Base-by-base conservation (phyloP, 2,797 vertebrate genomes). In the Amphiprion clarkii region DNA sequence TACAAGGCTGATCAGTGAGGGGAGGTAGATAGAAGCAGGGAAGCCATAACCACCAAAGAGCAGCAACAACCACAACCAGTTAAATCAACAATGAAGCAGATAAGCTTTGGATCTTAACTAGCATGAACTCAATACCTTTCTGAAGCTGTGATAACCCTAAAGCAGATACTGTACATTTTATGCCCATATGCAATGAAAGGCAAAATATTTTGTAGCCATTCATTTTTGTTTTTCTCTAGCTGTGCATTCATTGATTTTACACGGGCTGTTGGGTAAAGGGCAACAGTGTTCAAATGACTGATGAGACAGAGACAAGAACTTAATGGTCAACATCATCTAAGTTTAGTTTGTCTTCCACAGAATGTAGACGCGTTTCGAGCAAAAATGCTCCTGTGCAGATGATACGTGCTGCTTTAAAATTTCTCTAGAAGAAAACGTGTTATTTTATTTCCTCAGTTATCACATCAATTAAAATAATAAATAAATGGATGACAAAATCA, bases 131-230 rank as follows among this genome's bases (percentile, higher is more conserved):
- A 92, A 86, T 93, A 95, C 92, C 83, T 94, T 96, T 94, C 92
- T 92, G 93, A 96, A 96, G 96, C 96, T 97, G 96, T 97, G 96
- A 97, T 95, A 94, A 95, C 89, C 78, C n/a, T 60, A 57, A 76
- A 65, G 57, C 49, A 68, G 73, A 88, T 94, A 73, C 57, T 72
- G 71, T 79, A 84, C 72, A 71, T 91, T 78, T 91, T 70, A 87
- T 92, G 93, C 94, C 92, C 91, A 85, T 94, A 87, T 94, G 76
- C 82, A 84, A 86, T 89, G 83, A 89, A 87, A 85, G 78, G 71
- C 64, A 75, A 59, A 67, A 84, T 62, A 71, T 67, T 71, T 68
- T 86, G 58, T 83, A 84, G 71, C 67, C 74, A 77, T 78, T 67
- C 59, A 57, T 71, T 85, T 70, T 74, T 75, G 78, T 83, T 91